Percentiles rank a stretch among this genome's conserved stretches.
These are phyloP conservation scores for Meloidogyne chitwoodi DNA, from an alignment of 1,140 invertebrate genomes.

Conservation along the genomic window DNA sequence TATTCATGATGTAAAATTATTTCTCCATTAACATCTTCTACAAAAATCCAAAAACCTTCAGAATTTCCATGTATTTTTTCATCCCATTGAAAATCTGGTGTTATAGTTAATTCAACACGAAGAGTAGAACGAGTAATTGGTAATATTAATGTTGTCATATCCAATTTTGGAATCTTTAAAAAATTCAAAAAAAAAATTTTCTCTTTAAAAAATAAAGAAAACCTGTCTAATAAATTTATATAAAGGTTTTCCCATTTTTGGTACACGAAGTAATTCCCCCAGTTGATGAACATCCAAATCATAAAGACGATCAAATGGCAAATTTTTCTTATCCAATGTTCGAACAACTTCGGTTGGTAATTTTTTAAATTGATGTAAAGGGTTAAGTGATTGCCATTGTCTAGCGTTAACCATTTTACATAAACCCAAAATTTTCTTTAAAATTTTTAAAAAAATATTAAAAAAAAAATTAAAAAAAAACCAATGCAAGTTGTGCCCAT, in stretches of 20 bases:
- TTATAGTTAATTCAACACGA: slow-evolving; percentile 92
- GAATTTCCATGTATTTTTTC: slow-evolving; percentile 90
- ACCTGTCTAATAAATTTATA: slow-evolving; percentile 94
- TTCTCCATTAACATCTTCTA: slow-evolving; percentile 96
- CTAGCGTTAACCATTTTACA: slow-evolving; percentile 98
- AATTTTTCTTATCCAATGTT: slow-evolving; percentile 91
- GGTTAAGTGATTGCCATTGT: slow-evolving; percentile 95
- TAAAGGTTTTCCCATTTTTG: slow-evolving; percentile 92
- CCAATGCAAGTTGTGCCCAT: slow-evolving; percentile 91
- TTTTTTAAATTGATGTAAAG: slow-evolving; percentile 91
- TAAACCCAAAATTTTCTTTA: slow-evolving; percentile 77
- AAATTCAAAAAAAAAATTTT: background rate
- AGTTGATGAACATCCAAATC: slow-evolving; percentile 95
- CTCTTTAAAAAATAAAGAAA: background rate
- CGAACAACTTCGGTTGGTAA: slow-evolving; percentile 96
- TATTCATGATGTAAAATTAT: slow-evolving; percentile 90
- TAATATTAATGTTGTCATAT: slow-evolving; percentile 62
- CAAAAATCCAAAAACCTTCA: slow-evolving; percentile 97
- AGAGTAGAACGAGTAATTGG: slow-evolving; percentile 92
- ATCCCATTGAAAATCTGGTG: slow-evolving; percentile 98
- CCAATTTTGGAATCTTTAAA: slow-evolving; percentile 52
- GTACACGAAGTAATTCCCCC: slow-evolving; percentile 88
- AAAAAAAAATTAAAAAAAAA: slow-evolving; percentile 2
- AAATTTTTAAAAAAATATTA: background rate
- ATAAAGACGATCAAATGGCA: slow-evolving; percentile 72